Evolutionary conservation across 1,140 invertebrate genomes (phyloP).

Genomic region (Drosophila equinoxialis): DNA sequence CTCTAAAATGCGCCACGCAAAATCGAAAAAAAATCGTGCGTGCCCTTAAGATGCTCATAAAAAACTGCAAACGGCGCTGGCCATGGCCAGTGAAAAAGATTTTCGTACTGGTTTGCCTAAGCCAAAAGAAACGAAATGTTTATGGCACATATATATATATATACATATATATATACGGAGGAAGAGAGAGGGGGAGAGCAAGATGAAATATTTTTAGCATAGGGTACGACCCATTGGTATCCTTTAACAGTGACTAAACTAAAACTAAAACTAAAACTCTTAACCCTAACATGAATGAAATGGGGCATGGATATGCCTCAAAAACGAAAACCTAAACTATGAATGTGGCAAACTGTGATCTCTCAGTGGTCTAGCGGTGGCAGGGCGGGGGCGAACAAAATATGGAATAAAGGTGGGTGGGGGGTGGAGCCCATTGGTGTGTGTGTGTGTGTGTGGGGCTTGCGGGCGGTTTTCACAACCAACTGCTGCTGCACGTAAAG

Average conservation of each 20-base stretch:
- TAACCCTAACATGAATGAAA: too few relatives aligned
- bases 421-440: too few relatives aligned
- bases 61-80: conserved; percentile 58
- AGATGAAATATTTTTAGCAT: conserved; percentile 23
- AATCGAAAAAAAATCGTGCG: conserved; percentile 80
- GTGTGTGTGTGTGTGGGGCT: too few relatives aligned
- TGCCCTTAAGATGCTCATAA: conserved; percentile 80
- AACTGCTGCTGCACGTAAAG: conserved; percentile 76
- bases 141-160: background rate
- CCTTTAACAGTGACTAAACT: background rate
- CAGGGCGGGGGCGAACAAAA: conserved; percentile 1
- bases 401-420: background rate
- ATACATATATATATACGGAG: background rate
- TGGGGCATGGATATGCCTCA: too few relatives aligned
- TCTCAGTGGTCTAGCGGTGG: background rate
- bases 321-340: background rate
- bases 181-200: background rate
- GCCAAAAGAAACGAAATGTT: conserved; percentile 29
- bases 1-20: conserved; percentile 72
- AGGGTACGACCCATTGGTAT: background rate
- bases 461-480: conserved; percentile 21
- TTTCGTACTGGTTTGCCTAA: conserved; percentile 52
- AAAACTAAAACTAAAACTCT: too few relatives aligned
- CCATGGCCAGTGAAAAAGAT: conserved; percentile 68
- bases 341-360: conserved; percentile 6